phyloP scores from a whole-genome alignment of 2,888 invertebrate species.

The Meteorus cinctellus region DNA sequence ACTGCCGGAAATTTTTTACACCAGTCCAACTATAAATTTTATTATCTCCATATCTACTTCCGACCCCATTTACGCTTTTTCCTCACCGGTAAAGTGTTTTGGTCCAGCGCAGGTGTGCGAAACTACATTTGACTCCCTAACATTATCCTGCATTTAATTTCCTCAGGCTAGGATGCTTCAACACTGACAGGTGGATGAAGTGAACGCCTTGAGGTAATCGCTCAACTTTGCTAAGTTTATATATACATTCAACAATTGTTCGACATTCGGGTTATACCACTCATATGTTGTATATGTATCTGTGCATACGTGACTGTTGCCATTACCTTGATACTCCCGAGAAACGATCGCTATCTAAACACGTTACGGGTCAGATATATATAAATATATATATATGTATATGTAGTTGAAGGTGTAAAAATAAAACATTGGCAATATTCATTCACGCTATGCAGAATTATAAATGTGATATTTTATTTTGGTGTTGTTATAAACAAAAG shows the following conservation, averaged over 20 bases:
- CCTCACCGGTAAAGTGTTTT: background rate
- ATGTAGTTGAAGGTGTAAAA: too few relatives aligned
- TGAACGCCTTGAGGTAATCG: conserved; percentile 6
- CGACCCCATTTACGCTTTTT: background rate
- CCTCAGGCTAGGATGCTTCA: background rate
- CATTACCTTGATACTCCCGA: too few relatives aligned
- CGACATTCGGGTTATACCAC: background rate
- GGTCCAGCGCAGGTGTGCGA: background rate
- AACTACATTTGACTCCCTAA: background rate
- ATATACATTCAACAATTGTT: background rate
- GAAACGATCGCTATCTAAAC: too few relatives aligned
- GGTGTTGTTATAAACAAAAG: too few relatives aligned
- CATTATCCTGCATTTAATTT: background rate
- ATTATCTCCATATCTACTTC: background rate
- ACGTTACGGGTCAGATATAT: too few relatives aligned
- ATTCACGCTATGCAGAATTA: too few relatives aligned
- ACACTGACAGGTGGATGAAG: background rate
- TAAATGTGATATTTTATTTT: too few relatives aligned
- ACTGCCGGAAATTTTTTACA: background rate
- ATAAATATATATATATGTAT: too few relatives aligned
- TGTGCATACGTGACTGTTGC: too few relatives aligned
- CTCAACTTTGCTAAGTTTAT: background rate
- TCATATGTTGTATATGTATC: background rate
- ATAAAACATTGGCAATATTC: too few relatives aligned
- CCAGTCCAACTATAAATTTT: conserved; percentile 12